Percentiles rank a stretch among this genome's conserved stretches.
phyloP scores from a whole-genome alignment of 2,888 invertebrate genomes.

The Epirrita christyi region DNA sequence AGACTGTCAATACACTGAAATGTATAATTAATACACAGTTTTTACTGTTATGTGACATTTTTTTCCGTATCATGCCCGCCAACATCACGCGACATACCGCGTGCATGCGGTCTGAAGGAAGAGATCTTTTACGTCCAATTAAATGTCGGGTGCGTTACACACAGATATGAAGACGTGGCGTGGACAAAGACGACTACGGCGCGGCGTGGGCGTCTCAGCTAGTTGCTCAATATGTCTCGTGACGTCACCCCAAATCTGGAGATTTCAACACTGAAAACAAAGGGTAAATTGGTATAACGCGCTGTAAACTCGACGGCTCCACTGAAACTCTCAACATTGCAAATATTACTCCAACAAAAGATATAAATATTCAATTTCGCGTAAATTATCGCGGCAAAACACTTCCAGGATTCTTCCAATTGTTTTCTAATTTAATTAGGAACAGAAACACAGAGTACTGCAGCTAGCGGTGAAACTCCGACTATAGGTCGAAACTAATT shows the following conservation, averaged over 20 bases:
- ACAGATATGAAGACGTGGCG: too few species aligned
- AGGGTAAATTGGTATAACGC: neutral
- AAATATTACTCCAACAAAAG: slow-evolving; percentile 22
- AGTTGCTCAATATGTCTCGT: neutral
- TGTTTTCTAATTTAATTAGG: slow-evolving; percentile 42
- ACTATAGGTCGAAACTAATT: too few species aligned
- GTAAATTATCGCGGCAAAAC: slow-evolving; percentile 34
- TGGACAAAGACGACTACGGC: neutral
- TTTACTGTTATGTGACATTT: too few species aligned
- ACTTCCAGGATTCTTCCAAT: slow-evolving; percentile 36
- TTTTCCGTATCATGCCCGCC: too few species aligned
- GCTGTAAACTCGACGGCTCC: neutral
- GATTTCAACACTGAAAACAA: too few species aligned
- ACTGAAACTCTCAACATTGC: slow-evolving; percentile 19
- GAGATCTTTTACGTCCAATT: too few species aligned
- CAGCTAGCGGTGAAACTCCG: slow-evolving; percentile 10
- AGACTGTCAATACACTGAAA: too few species aligned
- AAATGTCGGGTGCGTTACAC: too few species aligned
- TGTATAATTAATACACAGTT: too few species aligned
- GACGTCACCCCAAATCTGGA: neutral
- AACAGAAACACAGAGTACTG: slow-evolving; percentile 9
- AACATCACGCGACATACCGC: too few species aligned
- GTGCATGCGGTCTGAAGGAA: too few species aligned
- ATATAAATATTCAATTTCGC: slow-evolving; percentile 35
- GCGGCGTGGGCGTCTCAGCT: neutral